These are phyloP conservation scores for Elaphurus davidianus DNA, from an alignment of 2,113 vertebrate species.

Conservation along the genomic window DNA sequence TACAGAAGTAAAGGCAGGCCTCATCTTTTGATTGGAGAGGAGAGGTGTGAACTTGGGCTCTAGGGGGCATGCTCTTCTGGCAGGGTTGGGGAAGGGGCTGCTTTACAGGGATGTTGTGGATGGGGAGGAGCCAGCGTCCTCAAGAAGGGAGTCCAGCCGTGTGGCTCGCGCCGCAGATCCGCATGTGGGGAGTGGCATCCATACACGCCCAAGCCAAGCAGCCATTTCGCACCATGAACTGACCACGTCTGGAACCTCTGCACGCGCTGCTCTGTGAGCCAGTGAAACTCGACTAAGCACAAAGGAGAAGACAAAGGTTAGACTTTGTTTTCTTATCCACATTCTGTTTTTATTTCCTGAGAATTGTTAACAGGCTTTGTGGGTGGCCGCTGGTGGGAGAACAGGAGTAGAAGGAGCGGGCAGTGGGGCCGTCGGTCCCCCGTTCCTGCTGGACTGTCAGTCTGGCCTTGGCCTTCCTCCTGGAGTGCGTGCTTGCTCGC, in stretches of 20 bases:
- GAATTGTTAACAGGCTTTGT: not conserved
- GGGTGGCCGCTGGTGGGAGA: not conserved
- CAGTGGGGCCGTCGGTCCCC: not conserved
- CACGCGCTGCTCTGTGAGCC: not conserved
- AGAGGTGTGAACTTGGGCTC: not conserved
- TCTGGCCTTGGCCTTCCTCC: not conserved
- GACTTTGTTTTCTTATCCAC: not conserved
- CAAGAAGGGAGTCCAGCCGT: not conserved
- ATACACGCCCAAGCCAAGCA: not conserved
- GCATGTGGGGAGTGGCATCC: not conserved
- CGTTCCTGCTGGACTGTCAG: not conserved
- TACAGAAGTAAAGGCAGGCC: not conserved
- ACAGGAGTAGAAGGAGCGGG: not conserved
- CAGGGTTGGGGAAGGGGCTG: not conserved
- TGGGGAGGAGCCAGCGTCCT: not conserved
- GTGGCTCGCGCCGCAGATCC: rapidly evolving
- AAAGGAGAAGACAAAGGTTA: not conserved
- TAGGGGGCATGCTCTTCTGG: not conserved
- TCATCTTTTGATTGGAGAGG: not conserved
- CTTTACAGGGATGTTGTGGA: not conserved
- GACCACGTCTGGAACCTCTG: not conserved
- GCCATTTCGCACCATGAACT: not conserved
- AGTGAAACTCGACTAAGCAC: not conserved
- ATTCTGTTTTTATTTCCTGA: not conserved
- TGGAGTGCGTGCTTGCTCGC: not conserved